Base-by-base conservation (phyloP, 2,113 vertebrate genomes). In the Chionomys nivalis region DNA sequence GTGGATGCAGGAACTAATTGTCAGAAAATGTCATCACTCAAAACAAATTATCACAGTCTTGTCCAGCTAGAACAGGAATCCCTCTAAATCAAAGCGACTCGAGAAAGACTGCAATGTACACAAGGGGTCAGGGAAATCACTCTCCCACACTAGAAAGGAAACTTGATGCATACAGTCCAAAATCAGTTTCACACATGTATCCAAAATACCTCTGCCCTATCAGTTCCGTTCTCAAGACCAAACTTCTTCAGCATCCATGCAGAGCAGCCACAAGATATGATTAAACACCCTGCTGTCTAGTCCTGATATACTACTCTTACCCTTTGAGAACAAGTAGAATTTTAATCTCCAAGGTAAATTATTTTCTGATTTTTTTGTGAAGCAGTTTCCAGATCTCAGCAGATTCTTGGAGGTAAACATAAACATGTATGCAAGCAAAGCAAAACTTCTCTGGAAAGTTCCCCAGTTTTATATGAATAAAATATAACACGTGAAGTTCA, bases 111-210 rank as follows among this genome's bases (percentile, higher is more conserved):
- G 1, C 39, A 31, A 1, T 65, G 21, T 65, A 31, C 58, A 85
- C n/a, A 63, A 82, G n/a, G 55, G 0, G 3, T 14, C 23, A 9
- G 55, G 17, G 21, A 28, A 0, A 4, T 42, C n/a, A 83, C 3
- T 8, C 26, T 83, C n/a, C 24, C 24, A 58, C n/a, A 42, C 6
- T 63, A 8, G 14, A 19, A 63, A 42, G 24, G 1, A 83, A 83
- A 13, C 13, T 63, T 42, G n/a, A 17, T 14, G 2, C 31, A 19
- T 9, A 61, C 14, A 63, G 81, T 42, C 6, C 24, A 63, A 42
- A 28, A 44, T 8, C 24, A 28, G 14, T 7, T 42, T 83, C 81
- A 42, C 1, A 42, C 7, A 63, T 39, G 14, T 42, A 26, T 31
- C 24, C 7, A 42, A 44, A 42, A 10, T 26, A 39, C 1, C 1